Evolutionary conservation across 2,888 invertebrate genomes (phyloP), one percentile per base, ranked within the genome.

Genomic region (Epiblema foenella): DNA sequence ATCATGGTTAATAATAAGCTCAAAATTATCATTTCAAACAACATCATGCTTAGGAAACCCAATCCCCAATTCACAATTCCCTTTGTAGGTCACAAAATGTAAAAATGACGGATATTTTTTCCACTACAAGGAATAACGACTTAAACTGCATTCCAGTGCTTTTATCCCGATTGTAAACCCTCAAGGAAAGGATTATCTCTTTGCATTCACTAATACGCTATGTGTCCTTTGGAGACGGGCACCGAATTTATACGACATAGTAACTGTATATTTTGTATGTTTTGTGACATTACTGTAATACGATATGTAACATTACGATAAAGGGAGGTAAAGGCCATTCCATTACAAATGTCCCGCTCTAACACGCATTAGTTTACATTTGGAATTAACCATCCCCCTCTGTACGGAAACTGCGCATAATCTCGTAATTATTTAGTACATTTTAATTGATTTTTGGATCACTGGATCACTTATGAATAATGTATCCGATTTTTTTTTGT

Each of bases 201-300:
- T 42, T 29, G 46, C n/a, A 24, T 11, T 17, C 33, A 15, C 29
- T 15, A n/a, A 11, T n/a, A 8, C 56, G 12, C 29, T 29, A 15
- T 15, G 1, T 9, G 10, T 7, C 12, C 11, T 37, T 33, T 52
- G 18, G 37, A 56, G 12, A 12, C 18, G 18, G 17, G 17, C n/a
- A 10, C n/a, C 33, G 10, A 20, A 11, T 20, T 58, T 69, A 64
- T 69, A 64, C 69, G 58, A 39, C 51, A 52, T 58, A 57, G 51
- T 69, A 37, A 18, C 58, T 42, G 15, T 39, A 69, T 39, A 29
- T 64, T 69, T 63, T 51, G 54, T 49, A 46, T 37, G 20, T 39
- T 64, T 69, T 69, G 52, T 69, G 52, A 63, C 59, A 52, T 59
- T 57, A 69, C 24, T 17, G 18, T 66, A 67, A 51, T 51, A 63